A percentile compares a stretch with the other conserved stretches of the same genome.
phyloP scores from a whole-genome alignment of 2,888 invertebrate species.

The Melipona beecheii region DNA sequence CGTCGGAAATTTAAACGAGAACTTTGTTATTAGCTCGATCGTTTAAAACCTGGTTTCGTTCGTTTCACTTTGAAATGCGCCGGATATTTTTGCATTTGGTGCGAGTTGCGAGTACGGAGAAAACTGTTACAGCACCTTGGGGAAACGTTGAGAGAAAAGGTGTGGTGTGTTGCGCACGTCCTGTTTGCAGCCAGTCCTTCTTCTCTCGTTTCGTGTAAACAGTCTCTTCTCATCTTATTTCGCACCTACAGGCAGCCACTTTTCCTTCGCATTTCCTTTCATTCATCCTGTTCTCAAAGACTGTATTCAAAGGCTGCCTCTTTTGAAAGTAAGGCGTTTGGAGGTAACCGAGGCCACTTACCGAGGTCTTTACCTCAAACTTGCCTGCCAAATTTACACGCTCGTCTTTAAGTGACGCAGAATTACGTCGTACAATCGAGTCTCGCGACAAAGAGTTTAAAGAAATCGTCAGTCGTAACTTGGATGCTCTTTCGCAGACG shows the following conservation, averaged over 20 bases:
- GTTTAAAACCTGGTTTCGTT: background rate
- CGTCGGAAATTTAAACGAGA: background rate
- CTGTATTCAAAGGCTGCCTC: slow-evolving; percentile 9
- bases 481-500: background rate
- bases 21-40: background rate
- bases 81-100: background rate
- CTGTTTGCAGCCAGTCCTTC: slow-evolving; percentile 25
- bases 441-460: too few relatives aligned
- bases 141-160: slow-evolving; percentile 37
- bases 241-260: slow-evolving; percentile 36
- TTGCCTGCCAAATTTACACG: background rate
- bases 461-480: background rate
- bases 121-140: slow-evolving; percentile 15
- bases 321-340: background rate
- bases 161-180: slow-evolving; percentile 11
- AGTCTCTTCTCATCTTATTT: slow-evolving; percentile 32
- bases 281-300: slow-evolving; percentile 15
- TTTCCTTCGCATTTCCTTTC: slow-evolving; percentile 48
- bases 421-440: background rate
- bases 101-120: background rate
- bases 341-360: background rate
- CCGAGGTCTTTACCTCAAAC: too few relatives aligned
- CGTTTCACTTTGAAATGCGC: background rate
- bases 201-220: slow-evolving; percentile 46
- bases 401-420: background rate